Evolutionary conservation across 2,888 invertebrate genomes (phyloP).

Genomic region (Lasioglossum figueresi): DNA sequence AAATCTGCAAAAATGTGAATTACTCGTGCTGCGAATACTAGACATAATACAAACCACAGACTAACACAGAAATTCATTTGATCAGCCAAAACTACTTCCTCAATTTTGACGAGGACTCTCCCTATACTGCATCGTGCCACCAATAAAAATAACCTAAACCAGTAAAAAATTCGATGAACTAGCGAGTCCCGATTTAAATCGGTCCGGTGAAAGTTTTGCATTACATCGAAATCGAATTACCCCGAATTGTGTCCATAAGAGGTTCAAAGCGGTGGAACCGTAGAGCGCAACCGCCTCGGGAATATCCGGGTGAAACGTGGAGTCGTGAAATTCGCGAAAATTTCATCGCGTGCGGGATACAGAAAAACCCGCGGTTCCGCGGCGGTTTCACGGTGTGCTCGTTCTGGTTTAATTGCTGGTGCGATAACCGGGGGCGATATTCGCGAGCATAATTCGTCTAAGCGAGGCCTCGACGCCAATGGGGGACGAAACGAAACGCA

Average conservation of each 20-base stretch:
- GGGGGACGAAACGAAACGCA: not conserved
- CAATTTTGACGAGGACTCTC: not conserved
- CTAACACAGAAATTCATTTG: not conserved
- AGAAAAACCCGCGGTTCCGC: not conserved
- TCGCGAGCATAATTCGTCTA: slow-evolving; percentile 9
- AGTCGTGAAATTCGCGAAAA: not conserved
- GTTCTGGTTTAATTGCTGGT: not conserved
- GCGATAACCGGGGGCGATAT: slow-evolving; percentile 11
- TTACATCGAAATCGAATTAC: slow-evolving; percentile 12
- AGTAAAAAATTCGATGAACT: not conserved
- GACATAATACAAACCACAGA: not conserved
- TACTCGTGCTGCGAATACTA: not conserved
- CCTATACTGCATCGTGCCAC: not conserved
- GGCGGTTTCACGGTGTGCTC: not conserved
- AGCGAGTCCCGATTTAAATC: not conserved
- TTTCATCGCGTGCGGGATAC: not conserved
- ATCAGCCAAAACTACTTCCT: not conserved
- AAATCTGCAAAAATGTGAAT: not conserved
- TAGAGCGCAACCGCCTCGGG: not conserved
- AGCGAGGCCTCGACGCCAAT: not conserved
- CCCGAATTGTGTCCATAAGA: not conserved
- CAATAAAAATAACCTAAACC: not conserved
- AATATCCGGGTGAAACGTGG: not conserved
- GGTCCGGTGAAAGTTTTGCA: not conserved
- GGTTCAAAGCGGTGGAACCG: not conserved